These are phyloP conservation scores for Halocynthia aurantium DNA, from an alignment of 23 tunicate genomes.

Conservation along the genomic window DNA sequence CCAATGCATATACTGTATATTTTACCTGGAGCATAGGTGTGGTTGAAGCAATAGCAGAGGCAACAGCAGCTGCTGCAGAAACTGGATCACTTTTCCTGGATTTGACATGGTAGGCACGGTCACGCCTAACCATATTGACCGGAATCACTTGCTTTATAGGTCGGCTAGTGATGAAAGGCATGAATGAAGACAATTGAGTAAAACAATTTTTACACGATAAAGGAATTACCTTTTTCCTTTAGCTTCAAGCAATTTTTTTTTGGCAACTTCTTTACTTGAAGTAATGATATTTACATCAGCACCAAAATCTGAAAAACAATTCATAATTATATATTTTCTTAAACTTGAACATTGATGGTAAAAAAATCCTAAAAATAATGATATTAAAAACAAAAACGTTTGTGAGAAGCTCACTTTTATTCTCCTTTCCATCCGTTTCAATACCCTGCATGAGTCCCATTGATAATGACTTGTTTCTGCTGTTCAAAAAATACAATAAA, in stretches of 20 bases:
- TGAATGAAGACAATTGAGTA: not conserved
- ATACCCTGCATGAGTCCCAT: not conserved
- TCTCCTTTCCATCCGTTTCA: not conserved
- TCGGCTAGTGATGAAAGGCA: not conserved
- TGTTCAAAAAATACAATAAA: no score
- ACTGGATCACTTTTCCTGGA: not conserved
- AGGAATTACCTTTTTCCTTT: not conserved
- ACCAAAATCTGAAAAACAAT: not conserved
- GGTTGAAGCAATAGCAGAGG: conserved; percentile 2
- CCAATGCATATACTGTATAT: not conserved
- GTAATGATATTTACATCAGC: conserved; percentile 15
- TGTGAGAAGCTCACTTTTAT: not conserved
- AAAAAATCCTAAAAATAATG: no score
- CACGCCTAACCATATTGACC: not conserved
- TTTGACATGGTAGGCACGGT: not conserved
- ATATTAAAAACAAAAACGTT: no score
- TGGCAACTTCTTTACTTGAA: not conserved
- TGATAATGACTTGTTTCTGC: not conserved
- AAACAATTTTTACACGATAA: not conserved
- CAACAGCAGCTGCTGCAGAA: conserved; percentile 1
- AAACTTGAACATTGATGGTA: no score
- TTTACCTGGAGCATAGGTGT: conserved; percentile 11
- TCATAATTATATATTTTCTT: not conserved
- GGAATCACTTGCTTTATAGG: conserved; percentile 1
- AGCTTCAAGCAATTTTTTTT: conserved; percentile 12